A percentile compares a stretch with the other conserved stretches of the same genome.
phyloP scores from a whole-genome alignment of 2,113 vertebrate species.

The Arvicanthis niloticus region DNA sequence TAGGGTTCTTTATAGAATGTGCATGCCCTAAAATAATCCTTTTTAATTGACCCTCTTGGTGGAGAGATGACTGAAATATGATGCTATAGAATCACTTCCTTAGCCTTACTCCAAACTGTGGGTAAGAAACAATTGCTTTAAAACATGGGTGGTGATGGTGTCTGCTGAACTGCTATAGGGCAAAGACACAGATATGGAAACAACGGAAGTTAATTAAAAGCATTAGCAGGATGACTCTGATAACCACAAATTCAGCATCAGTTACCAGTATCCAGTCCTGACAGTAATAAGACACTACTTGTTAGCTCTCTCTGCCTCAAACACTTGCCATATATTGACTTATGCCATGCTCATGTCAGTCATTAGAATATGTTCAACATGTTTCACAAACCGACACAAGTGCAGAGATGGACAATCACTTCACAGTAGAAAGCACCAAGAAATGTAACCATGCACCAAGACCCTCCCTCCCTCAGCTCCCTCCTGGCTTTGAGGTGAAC shows the following conservation, averaged over 20 bases:
- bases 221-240: background rate
- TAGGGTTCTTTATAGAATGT: background rate
- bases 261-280: background rate
- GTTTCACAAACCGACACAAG: background rate
- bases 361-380: background rate
- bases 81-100: background rate
- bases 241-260: background rate
- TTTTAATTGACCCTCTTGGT: background rate
- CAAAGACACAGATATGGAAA: background rate
- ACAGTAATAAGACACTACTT: background rate
- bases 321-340: background rate
- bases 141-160: background rate
- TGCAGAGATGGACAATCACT: background rate
- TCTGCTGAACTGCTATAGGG: background rate
- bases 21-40: background rate
- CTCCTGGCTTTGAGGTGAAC: no score
- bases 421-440: background rate
- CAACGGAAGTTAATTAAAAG: background rate
- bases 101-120: background rate
- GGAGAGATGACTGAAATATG: background rate
- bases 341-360: background rate
- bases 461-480: no score
- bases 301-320: background rate
- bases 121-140: background rate
- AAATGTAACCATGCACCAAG: background rate